Evolutionary conservation across 2,113 vertebrate species (phyloP).

Genomic region (Antennarius striatus): DNA sequence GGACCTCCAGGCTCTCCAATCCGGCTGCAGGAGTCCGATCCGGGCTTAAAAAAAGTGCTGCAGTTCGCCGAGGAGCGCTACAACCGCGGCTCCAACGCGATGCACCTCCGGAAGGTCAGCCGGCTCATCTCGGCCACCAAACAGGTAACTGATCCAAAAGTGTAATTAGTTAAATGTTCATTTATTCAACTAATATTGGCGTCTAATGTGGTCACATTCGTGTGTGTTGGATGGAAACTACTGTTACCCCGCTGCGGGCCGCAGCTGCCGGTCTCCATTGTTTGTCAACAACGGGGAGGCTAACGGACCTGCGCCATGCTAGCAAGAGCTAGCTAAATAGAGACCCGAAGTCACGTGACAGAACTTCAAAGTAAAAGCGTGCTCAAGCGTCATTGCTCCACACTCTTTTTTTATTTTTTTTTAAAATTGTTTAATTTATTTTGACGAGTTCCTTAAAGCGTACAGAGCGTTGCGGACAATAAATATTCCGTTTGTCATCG

Average conservation of each 20-base stretch:
- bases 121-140: conserved; percentile 76
- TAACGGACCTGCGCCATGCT: neutral
- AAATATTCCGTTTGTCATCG: too few relatives aligned
- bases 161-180: too few relatives aligned
- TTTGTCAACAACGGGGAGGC: conserved; percentile 23
- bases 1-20: conserved; percentile 63
- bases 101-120: conserved; percentile 81
- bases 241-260: too few relatives aligned
- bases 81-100: conserved; percentile 82
- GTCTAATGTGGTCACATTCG: neutral
- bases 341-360: neutral
- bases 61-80: conserved; percentile 82
- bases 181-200: neutral
- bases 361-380: conserved; percentile 30
- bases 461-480: too few relatives aligned
- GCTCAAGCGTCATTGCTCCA: too few relatives aligned
- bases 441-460: too few relatives aligned
- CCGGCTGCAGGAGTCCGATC: conserved; percentile 69
- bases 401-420: too few relatives aligned
- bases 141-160: conserved; percentile 67
- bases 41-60: conserved; percentile 73
- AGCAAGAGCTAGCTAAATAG: neutral
- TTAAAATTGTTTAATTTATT: too few relatives aligned
- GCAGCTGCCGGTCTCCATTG: neutral
- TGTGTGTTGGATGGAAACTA: rapidly evolving